Percentiles rank a stretch among this genome's conserved stretches.
Evolutionary conservation across 92 coral and sea anemone species (phyloP).

Genomic region (Blastomussa wellsi): DNA sequence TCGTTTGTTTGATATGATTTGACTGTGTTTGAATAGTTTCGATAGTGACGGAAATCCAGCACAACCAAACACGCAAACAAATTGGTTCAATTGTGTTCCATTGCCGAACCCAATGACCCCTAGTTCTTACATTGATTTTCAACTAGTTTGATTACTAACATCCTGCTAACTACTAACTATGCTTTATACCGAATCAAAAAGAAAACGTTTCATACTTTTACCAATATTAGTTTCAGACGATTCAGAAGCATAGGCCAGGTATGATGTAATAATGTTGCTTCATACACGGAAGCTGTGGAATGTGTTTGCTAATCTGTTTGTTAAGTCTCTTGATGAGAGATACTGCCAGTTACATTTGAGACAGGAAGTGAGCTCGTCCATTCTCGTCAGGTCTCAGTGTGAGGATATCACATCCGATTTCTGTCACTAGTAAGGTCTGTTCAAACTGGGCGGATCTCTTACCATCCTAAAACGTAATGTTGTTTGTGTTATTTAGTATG

Average conservation of each 20-base stretch:
- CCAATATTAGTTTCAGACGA: too few species aligned
- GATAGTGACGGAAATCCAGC: too few species aligned
- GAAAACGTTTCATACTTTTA: too few species aligned
- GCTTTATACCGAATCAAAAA: too few species aligned
- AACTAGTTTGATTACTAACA: too few species aligned
- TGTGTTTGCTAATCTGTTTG: not conserved
- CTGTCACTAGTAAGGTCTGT: constrained; percentile 94
- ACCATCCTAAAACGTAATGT: constrained; percentile 70
- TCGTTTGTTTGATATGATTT: not conserved
- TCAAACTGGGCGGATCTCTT: constrained; percentile 97
- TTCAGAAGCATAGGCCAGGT: too few species aligned
- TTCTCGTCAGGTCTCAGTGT: constrained; percentile 82
- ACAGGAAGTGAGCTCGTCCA: constrained; percentile 82
- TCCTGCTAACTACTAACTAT: too few species aligned
- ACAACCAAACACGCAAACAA: too few species aligned
- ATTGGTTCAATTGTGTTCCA: too few species aligned
- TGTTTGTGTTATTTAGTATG: not conserved
- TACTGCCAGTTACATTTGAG: constrained; percentile 47
- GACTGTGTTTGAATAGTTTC: too few species aligned
- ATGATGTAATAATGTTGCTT: not conserved
- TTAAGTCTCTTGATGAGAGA: not conserved
- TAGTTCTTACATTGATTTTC: too few species aligned
- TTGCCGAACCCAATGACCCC: too few species aligned
- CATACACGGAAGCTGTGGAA: not conserved
- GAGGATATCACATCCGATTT: constrained; percentile 91